These are phyloP conservation scores for Sisyra terminalis DNA, from an alignment of 2,888 invertebrate species.

Conservation along the genomic window DNA sequence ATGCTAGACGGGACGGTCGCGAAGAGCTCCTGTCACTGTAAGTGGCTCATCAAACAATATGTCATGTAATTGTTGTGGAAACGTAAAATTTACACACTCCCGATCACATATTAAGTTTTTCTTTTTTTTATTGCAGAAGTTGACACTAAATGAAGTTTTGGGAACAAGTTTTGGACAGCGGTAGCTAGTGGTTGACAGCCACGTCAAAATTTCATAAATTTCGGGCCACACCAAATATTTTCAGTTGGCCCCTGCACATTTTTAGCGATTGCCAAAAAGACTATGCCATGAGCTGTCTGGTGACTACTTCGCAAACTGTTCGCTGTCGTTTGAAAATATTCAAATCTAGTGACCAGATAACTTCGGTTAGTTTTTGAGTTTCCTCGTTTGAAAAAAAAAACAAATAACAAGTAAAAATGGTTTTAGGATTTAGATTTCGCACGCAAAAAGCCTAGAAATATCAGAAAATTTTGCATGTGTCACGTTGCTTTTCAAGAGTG, in stretches of 20 bases:
- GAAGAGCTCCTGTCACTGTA: conserved; percentile 4
- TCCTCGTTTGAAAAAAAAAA: no score
- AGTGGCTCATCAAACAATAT: background rate
- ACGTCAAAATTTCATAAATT: conserved; percentile 6
- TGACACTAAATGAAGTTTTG: background rate
- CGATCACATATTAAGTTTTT: conserved; percentile 7
- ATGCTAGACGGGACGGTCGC: conserved; percentile 5
- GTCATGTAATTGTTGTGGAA: conserved; percentile 5
- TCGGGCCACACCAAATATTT: background rate
- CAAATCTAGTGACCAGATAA: no score
- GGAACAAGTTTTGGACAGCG: conserved; percentile 1
- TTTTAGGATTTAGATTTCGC: no score
- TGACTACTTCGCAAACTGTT: background rate
- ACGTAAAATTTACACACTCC: conserved; percentile 8
- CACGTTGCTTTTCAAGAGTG: no score
- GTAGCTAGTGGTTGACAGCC: conserved; percentile 3
- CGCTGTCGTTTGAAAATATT: no score
- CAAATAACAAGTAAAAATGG: no score
- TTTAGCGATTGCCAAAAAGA: no score
- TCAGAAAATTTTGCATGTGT: no score
- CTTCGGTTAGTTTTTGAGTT: no score
- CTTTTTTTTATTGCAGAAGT: no score
- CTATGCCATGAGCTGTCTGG: background rate
- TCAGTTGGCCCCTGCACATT: background rate
- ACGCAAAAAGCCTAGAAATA: no score